These are phyloP conservation scores for Callimorpha dominula DNA, from an alignment of 2,888 invertebrate species.

Conservation along the genomic window DNA sequence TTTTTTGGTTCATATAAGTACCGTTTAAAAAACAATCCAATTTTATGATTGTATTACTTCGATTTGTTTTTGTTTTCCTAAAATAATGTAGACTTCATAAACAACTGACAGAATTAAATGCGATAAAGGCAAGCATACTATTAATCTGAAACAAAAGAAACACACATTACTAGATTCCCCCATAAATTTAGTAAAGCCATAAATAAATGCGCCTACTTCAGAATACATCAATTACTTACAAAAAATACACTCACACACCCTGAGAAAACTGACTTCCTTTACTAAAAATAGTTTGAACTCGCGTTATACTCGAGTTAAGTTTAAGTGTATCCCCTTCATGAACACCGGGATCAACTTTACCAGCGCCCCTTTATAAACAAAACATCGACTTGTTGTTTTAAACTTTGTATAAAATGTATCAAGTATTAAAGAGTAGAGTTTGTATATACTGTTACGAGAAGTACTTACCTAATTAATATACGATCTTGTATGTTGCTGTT, in stretches of 20 bases:
- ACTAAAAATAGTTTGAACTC: constrained; percentile 39
- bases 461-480: background rate
- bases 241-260: constrained; percentile 30
- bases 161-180: constrained; percentile 13
- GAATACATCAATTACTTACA: constrained; percentile 27
- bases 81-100: background rate
- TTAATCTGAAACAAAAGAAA: constrained; percentile 10
- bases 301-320: constrained; percentile 18
- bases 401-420: constrained; percentile 26
- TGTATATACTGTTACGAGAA: background rate
- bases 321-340: constrained; percentile 30
- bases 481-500: too few relatives aligned
- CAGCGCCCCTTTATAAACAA: constrained; percentile 44
- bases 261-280: constrained; percentile 34
- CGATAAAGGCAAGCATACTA: constrained; percentile 1
- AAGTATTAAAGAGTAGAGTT: constrained; percentile 3
- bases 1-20: too few relatives aligned
- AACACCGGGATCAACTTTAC: constrained; percentile 31
- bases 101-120: background rate
- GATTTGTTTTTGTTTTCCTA: background rate
- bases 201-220: constrained; percentile 32
- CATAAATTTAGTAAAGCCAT: constrained; percentile 33
- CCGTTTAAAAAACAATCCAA: too few relatives aligned
- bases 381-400: constrained; percentile 33
- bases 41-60: too few relatives aligned